Evolutionary conservation across 2,113 vertebrate species (phyloP), one percentile per base, ranked within the genome.

Genomic region (Rhabdomys dilectus): DNA sequence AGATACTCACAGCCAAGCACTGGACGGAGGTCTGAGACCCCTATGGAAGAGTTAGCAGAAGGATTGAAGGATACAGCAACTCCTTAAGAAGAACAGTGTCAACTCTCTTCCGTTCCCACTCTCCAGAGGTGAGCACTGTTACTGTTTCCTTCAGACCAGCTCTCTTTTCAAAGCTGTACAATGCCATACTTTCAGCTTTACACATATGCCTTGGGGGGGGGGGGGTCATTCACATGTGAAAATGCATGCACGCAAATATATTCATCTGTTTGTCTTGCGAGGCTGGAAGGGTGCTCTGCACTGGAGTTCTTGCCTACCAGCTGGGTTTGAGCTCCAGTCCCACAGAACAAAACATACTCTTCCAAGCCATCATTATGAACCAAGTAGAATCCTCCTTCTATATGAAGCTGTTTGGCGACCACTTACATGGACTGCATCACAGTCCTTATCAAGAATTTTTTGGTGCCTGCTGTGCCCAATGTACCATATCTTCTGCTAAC

Each of bases 381-480:
- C 85, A 94, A 88, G 15, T 4, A 96, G 82, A 88, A 60, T 21
- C 24, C 24, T 78, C 68, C 42, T 10, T 34, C 42, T 21, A 53
- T 22, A 2, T 42, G 26, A 60, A 48, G 17, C 26, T 48, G 19
- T 53, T 89, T 45, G 70, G 53, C 9, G 66, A 88, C 17, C 84
- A 82, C 3, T 70, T 42, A 42, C 56, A 64, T 85, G 24, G 24
- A 45, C 34, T 70, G 66, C 19, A n/a, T 70, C 16, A 19, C 2
- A 3, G 21, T 22, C 80, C 75, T 6, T 72, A 90, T 48, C 34
- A 24, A 16, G 19, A 12, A 34, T 42, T 64, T 92, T 87, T 86
- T 89, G 64, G 42, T 95, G 45, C 62, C 77, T 93, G 10, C 60
- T 81, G 77, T 86, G 13, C 81, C 91, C 42, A 89, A 94, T 95